These are phyloP conservation scores for Aphelenchoides bicaudatus DNA, from an alignment of 2,888 invertebrate genomes.

Conservation along the genomic window DNA sequence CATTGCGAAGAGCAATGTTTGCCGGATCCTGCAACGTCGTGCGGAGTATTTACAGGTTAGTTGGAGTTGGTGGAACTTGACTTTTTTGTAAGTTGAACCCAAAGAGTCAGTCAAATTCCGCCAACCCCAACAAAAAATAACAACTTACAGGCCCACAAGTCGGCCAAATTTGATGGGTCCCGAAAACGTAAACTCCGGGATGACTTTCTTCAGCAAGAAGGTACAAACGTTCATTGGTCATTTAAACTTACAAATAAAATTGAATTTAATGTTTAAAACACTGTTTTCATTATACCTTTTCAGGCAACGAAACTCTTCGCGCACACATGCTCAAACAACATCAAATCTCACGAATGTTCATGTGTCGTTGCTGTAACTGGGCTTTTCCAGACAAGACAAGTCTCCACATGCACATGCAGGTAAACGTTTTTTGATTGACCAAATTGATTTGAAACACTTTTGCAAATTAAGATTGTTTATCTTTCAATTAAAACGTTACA, in stretches of 20 bases:
- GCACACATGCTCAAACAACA: conserved; percentile 60
- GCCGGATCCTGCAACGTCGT: conserved; percentile 54
- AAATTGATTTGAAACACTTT: no score
- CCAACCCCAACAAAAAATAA: no score
- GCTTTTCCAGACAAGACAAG: conserved; percentile 59
- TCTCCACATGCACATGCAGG: conserved; percentile 50
- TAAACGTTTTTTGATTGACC: not conserved
- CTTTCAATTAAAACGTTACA: no score
- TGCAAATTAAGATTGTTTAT: no score
- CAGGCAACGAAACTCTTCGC: conserved; percentile 59
- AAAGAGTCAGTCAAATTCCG: no score
- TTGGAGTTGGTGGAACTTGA: no score
- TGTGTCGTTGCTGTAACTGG: conserved; percentile 61
- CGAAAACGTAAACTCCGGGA: conserved; percentile 50
- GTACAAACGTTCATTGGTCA: not conserved
- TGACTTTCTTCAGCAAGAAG: conserved; percentile 8
- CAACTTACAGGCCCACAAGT: conserved; percentile 22
- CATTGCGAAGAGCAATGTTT: conserved; percentile 58
- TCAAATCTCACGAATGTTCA: conserved; percentile 59
- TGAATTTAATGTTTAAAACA: not conserved
- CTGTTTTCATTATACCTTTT: conserved; percentile 26
- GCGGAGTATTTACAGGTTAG: no score
- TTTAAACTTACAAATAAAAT: conserved; percentile 16
- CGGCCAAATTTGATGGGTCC: conserved; percentile 44
- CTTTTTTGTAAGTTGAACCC: no score